phyloP scores from a whole-genome alignment of 2,888 invertebrate species.

The Trachelus troglodyta region DNA sequence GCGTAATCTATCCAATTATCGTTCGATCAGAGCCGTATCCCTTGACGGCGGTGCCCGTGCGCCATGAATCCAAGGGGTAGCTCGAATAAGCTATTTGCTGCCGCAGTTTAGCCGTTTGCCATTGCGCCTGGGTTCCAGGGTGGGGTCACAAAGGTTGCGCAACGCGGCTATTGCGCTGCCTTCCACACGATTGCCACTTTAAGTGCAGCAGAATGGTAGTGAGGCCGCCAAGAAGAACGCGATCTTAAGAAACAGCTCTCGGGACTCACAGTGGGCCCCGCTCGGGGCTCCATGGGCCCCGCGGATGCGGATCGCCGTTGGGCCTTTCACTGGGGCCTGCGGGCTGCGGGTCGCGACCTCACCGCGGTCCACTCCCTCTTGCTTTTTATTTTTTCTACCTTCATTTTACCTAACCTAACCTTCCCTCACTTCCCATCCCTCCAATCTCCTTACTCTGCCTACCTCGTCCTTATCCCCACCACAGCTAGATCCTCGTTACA shows the following conservation, averaged over 20 bases:
- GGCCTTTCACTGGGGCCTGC: constrained; percentile 62
- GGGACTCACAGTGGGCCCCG: constrained; percentile 36
- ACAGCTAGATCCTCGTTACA: constrained; percentile 57
- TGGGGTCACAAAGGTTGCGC: constrained; percentile 52
- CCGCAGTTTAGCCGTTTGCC: constrained; percentile 1
- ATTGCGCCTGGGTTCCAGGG: constrained; percentile 27
- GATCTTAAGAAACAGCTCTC: constrained; percentile 55
- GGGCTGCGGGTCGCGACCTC: constrained; percentile 65
- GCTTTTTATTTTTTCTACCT: constrained; percentile 42
- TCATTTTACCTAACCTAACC: constrained; percentile 23
- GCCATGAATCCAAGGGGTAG: constrained; percentile 6
- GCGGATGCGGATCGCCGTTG: constrained; percentile 58
- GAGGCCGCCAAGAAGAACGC: constrained; percentile 50
- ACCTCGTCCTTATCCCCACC: constrained; percentile 13
- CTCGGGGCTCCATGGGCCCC: constrained; percentile 25
- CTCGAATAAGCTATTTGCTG: constrained; percentile 5
- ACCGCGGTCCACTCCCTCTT: constrained; percentile 61
- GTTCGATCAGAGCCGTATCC: constrained; percentile 52
- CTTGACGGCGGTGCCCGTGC: constrained; percentile 20
- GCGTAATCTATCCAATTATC: constrained; percentile 66
- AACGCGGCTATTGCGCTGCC: constrained; percentile 42
- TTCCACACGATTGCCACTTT: constrained; percentile 56
- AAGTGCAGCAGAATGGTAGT: constrained; percentile 54
- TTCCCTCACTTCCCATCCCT: constrained; percentile 28
- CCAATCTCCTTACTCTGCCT: constrained; percentile 17